These are phyloP conservation scores for Ceratitis capitata DNA, from an alignment of 1,140 invertebrate species.

Conservation along the genomic window DNA sequence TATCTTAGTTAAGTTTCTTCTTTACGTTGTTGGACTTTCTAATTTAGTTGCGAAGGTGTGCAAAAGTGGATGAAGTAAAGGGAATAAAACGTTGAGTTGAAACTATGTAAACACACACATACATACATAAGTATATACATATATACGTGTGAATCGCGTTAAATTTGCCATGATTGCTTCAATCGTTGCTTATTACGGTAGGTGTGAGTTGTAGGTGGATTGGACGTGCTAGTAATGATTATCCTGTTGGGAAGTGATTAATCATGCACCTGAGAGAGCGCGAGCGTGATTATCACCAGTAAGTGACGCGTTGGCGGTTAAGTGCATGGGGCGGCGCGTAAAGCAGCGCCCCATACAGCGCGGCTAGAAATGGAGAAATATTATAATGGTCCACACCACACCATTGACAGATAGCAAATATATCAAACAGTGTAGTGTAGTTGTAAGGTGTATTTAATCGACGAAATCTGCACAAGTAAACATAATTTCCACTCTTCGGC, in stretches of 20 bases:
- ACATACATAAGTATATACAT: no score
- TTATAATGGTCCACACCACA: background rate
- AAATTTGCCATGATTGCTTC: no score
- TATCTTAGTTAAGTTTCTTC: constrained; percentile 22
- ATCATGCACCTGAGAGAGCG: constrained; percentile 39
- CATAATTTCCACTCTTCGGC: background rate
- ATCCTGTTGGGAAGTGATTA: constrained; percentile 45
- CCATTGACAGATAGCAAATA: background rate
- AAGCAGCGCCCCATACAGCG: no score
- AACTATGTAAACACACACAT: no score
- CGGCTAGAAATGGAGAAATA: background rate
- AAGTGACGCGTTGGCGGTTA: background rate
- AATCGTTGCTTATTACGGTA: no score
- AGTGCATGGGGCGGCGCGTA: background rate
- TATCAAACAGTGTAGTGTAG: constrained; percentile 18
- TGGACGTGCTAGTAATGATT: constrained; percentile 39
- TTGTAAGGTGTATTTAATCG: background rate
- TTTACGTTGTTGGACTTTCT: constrained; percentile 15
- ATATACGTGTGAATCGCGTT: no score
- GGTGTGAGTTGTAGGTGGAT: background rate
- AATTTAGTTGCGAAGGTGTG: background rate
- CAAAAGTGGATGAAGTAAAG: background rate
- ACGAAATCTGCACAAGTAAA: background rate
- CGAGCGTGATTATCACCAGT: constrained; percentile 43
- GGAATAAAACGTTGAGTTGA: background rate